Evolutionary conservation across 2,888 invertebrate genomes (phyloP).

Genomic region (Phaonia tiefii): DNA sequence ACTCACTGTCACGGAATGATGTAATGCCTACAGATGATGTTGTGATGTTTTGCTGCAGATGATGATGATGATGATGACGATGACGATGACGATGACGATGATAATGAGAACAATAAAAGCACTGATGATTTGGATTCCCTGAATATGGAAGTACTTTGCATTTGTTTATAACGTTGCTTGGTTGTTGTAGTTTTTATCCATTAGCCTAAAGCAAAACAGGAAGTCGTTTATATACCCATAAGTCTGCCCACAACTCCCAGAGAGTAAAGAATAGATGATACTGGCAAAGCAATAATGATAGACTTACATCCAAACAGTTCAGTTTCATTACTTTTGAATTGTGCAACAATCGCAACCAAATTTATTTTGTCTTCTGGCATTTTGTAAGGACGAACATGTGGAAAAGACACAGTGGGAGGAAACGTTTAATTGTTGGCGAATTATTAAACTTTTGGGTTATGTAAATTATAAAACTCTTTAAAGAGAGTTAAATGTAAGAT

Average conservation of each 20-base stretch:
- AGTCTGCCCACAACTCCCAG: slow-evolving; percentile 61
- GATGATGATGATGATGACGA: slow-evolving; percentile 24
- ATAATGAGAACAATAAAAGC: slow-evolving; percentile 54
- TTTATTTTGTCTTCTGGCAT: slow-evolving; percentile 62
- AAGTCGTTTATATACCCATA: slow-evolving; percentile 66
- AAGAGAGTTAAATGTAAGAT: too few relatives aligned
- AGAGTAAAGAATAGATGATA: background rate
- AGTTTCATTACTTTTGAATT: slow-evolving; percentile 68
- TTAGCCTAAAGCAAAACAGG: slow-evolving; percentile 61
- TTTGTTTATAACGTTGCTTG: slow-evolving; percentile 37
- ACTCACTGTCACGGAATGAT: slow-evolving; percentile 62
- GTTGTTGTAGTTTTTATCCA: slow-evolving; percentile 36
- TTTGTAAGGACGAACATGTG: slow-evolving; percentile 2
- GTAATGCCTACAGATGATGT: slow-evolving; percentile 62
- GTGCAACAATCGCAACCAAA: slow-evolving; percentile 67
- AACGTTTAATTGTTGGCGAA: slow-evolving; percentile 39
- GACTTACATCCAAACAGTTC: slow-evolving; percentile 43
- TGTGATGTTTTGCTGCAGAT: slow-evolving; percentile 27
- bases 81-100: background rate
- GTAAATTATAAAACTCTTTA: too few relatives aligned
- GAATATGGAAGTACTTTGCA: slow-evolving; percentile 54
- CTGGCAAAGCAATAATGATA: slow-evolving; percentile 45
- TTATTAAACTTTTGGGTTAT: too few relatives aligned
- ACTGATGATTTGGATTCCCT: slow-evolving; percentile 36
- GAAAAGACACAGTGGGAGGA: slow-evolving; percentile 40